These are phyloP conservation scores for Drosophila atripex DNA, from an alignment of 2,888 invertebrate genomes.

Conservation along the genomic window DNA sequence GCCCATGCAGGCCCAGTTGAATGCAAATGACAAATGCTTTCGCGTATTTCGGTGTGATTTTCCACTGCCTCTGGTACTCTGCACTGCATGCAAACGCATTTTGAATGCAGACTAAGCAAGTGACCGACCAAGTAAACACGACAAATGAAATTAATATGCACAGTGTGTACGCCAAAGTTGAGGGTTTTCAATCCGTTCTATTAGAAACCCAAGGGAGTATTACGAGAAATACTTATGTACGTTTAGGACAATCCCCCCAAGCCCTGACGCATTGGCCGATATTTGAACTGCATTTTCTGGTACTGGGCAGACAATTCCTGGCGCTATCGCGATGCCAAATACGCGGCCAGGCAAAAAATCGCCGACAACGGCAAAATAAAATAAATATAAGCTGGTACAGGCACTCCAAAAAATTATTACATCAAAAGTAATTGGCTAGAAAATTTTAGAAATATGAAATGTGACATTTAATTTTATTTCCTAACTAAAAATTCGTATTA, in stretches of 20 bases:
- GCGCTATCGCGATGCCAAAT: conserved; percentile 71
- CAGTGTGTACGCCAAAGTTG: conserved; percentile 51
- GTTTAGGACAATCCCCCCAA: conserved; percentile 9
- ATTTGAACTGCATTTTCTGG: conserved; percentile 57
- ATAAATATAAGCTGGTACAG: conserved; percentile 16
- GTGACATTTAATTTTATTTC: neutral
- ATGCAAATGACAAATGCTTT: conserved; percentile 49
- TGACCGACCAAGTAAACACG: conserved; percentile 43
- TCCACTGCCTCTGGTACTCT: conserved; percentile 21
- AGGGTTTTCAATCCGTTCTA: conserved; percentile 42
- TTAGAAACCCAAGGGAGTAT: conserved; percentile 11
- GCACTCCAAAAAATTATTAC: neutral
- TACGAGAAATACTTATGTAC: neutral
- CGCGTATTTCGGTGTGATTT: conserved; percentile 31
- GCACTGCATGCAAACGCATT: conserved; percentile 62
- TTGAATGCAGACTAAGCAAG: conserved; percentile 66
- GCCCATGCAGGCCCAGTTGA: conserved; percentile 32
- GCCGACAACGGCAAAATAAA: conserved; percentile 52
- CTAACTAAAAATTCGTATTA: neutral
- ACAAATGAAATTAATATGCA: conserved; percentile 67
- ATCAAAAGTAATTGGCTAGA: neutral
- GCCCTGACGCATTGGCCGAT: conserved; percentile 74
- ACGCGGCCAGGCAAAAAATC: conserved; percentile 46
- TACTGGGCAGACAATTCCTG: conserved; percentile 47
- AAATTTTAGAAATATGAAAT: neutral